Evolutionary conservation across 2,113 vertebrate genomes (phyloP), one percentile per base, ranked within the genome.

Genomic region (Apteryx owenii): DNA sequence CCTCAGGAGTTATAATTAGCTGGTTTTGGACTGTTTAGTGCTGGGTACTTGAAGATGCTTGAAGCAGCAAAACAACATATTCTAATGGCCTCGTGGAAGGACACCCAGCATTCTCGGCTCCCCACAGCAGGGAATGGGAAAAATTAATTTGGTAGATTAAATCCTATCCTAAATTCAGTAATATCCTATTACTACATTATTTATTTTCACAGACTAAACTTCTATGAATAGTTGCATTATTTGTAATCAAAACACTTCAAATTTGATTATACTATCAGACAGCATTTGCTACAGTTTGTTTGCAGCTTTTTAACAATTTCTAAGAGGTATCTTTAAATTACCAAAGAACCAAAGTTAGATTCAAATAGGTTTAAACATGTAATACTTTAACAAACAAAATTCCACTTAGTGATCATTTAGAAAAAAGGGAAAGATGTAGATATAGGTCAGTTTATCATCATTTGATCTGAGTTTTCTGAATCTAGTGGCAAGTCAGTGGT

Each of bases 1-100:
- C 68, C 76, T 88, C 8, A 3, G 95, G 76, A 85, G 46, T 81
- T 90, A 88, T 85, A 90, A 93, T 95, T 95, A 93, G 46, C 46
- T 60, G 54, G 72, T 73, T 26, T 94, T 90, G 64, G 71, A 9
- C 66, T 94, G 85, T 85, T 94, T 92, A 94, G 58, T 60, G 50
- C 88, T 77, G 46, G 64, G 21, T 93, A 83, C 71, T 91, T 88
- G 50, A 80, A 85, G 60, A 88, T 70, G 53, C 71, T 91, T 88
- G 79, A 29, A 83, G 88, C 72, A 86, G 44, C 72, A 81, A 68
- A 92, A 86, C 79, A 95, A 88, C 71, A 22, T 4, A 48, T 62
- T 36, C 71, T 90, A 88, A 83, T 88, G 91, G 64, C n/a, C 31
- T 68, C n/a, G 60, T 58, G 54, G 54, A 93, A 62, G 29, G 8